Evolutionary conservation across 1,140 invertebrate genomes (phyloP).

Genomic region (Brachystomella parvula): DNA sequence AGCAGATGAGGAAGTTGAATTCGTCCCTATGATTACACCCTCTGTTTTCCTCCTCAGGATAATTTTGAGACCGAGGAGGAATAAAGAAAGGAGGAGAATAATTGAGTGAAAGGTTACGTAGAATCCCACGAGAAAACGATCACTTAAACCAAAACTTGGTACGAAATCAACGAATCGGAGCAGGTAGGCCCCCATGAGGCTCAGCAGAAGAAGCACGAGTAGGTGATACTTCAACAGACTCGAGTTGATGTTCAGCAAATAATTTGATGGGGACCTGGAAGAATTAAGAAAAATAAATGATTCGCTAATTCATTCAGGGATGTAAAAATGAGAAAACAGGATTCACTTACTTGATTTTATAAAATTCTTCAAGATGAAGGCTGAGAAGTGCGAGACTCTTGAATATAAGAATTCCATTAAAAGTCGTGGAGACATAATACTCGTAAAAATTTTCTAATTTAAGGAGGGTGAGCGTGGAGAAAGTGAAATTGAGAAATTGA

Average conservation of each 20-base stretch:
- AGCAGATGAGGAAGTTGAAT: conserved; percentile 9
- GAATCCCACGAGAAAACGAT: background rate
- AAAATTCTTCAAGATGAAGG: conserved; percentile 22
- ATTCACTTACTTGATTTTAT: conserved; percentile 22
- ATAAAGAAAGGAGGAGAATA: background rate
- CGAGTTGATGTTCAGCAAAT: conserved; percentile 8
- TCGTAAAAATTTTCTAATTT: conserved; percentile 2
- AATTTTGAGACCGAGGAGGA: background rate
- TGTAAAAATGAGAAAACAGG: background rate
- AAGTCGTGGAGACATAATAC: background rate
- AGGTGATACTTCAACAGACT: conserved; percentile 13
- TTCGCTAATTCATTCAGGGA: background rate
- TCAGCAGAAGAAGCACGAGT: conserved; percentile 8
- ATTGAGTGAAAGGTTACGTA: conserved; percentile 3
- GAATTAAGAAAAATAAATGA: background rate
- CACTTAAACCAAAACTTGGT: background rate
- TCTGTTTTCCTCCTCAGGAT: background rate
- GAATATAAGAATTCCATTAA: conserved; percentile 12
- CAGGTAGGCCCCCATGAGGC: conserved; percentile 10
- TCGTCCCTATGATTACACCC: conserved; percentile 7
- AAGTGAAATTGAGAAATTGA: conserved; percentile 3
- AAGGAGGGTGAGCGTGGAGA: background rate
- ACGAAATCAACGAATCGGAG: background rate
- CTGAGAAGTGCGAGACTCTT: conserved; percentile 8
- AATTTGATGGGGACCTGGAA: conserved; percentile 14